Base-by-base conservation (phyloP, 1,140 invertebrate species). In the Dolichoris vasculosae region DNA sequence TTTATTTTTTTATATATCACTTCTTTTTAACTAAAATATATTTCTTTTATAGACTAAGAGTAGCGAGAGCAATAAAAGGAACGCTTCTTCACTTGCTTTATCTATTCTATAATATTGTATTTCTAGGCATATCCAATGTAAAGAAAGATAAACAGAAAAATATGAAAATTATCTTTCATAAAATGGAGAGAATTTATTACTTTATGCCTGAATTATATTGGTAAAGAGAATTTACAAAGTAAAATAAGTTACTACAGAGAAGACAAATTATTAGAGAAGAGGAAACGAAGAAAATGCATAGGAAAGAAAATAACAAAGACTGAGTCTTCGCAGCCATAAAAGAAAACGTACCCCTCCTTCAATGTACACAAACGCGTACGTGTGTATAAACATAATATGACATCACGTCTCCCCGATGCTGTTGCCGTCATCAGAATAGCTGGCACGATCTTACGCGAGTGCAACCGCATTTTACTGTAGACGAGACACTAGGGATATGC, bases 141-240 rank as follows among this genome's bases (percentile, higher is more conserved):
- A 69, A 35, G 64, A 76, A 76, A 71, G 6, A 23, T 4, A 48
- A 76, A 48, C 48, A 43, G 2, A 7, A 23, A 43, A 75, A 30
- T 46, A 85, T 86, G 86, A 71, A 86, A 71, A 78, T 71, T 76
- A 83, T 86, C 77, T 63, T 51, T 81, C 46, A 71, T 40, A 82
- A 86, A 86, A 84, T 85, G 83, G 82, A 79, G 84, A 43, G 71
- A 82, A 86, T 63, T 83, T 51, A 76, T 76, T 75, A 51, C 32
- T 38, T 23, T 76, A 32, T 76, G 43, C 69, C 75, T 63, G 43
- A 59, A 46, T 67, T 78, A 55, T 59, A 67, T 35, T 40, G 43
- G 71, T 32, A 43, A 38, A 83, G 46, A 48, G n/a, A 71, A 40
- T 23, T 15, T 76, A 43, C 51, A 26, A 51, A 46, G 20, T 46